A percentile compares a stretch with the other conserved stretches of the same genome.
Evolutionary conservation across 2,888 invertebrate genomes (phyloP).

Genomic region (Melanargia galathea): DNA sequence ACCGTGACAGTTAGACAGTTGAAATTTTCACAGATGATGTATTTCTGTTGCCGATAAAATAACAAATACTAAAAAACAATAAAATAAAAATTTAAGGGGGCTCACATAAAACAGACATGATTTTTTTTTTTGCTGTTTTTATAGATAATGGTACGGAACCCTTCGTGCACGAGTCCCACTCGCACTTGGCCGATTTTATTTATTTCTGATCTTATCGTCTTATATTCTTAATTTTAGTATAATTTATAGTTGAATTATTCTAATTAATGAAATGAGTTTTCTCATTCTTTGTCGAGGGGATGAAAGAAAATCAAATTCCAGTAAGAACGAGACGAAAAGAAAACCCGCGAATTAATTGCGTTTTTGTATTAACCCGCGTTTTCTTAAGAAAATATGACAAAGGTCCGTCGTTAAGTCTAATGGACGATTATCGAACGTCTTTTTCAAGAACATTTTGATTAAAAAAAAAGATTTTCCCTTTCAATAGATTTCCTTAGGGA

Average conservation of each 20-base stretch:
- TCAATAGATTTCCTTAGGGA: neutral
- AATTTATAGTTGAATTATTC: neutral
- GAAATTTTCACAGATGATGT: too few relatives aligned
- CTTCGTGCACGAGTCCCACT: too few relatives aligned
- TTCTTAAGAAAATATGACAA: conserved; percentile 22
- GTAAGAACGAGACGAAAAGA: neutral
- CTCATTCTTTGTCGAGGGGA: neutral
- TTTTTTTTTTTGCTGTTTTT: too few relatives aligned
- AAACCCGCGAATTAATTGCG: conserved; percentile 3
- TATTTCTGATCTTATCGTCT: too few relatives aligned
- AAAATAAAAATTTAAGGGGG: too few relatives aligned
- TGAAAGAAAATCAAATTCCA: conserved; percentile 4
- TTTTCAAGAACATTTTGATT: conserved; percentile 2
- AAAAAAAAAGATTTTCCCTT: neutral
- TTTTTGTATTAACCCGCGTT: conserved; percentile 16
- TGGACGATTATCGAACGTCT: conserved; percentile 9
- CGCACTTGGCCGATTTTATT: too few relatives aligned
- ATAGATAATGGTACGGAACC: too few relatives aligned
- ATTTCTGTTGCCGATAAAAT: too few relatives aligned
- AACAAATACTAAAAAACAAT: too few relatives aligned
- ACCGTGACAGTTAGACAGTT: too few relatives aligned
- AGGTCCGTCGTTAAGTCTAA: conserved; percentile 13
- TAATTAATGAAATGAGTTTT: neutral
- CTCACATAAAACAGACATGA: too few relatives aligned
- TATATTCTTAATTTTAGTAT: too few relatives aligned